phyloP scores from a whole-genome alignment of 2,113 vertebrate species.

The Heloderma charlesbogerti region DNA sequence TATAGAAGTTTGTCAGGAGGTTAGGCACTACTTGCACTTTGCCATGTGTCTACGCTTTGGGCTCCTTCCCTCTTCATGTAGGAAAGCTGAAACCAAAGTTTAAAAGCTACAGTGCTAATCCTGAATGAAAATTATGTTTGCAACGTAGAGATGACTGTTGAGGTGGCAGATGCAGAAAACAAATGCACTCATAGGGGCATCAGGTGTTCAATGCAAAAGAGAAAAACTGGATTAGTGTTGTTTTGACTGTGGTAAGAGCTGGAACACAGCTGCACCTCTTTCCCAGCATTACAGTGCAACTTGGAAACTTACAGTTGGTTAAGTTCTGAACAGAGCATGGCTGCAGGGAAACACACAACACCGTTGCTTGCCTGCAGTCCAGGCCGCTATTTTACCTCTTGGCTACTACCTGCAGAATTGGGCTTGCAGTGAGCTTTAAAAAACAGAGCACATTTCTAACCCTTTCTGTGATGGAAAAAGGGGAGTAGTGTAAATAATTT shows the following conservation, averaged over 20 bases:
- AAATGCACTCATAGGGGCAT: neutral
- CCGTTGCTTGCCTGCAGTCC: neutral
- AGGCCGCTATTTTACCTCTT: neutral
- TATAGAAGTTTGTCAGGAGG: neutral
- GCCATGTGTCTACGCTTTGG: neutral
- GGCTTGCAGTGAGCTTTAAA: neutral
- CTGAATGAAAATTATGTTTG: neutral
- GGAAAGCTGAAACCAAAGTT: neutral
- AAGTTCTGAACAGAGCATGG: neutral
- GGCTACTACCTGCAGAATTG: neutral
- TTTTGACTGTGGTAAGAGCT: neutral
- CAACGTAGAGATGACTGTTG: neutral
- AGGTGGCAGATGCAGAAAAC: neutral
- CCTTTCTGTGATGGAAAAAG: neutral
- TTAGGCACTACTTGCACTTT: neutral
- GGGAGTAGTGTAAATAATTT: neutral
- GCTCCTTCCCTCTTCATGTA: neutral
- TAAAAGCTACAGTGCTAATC: neutral
- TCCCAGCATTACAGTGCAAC: neutral
- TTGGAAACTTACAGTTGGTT: neutral
- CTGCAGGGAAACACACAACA: neutral
- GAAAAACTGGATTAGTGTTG: neutral
- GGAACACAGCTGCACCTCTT: neutral
- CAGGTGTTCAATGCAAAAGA: neutral
- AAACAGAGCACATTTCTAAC: neutral